phyloP scores from a whole-genome alignment of 2,113 vertebrate species.

The Mustelus asterias region DNA sequence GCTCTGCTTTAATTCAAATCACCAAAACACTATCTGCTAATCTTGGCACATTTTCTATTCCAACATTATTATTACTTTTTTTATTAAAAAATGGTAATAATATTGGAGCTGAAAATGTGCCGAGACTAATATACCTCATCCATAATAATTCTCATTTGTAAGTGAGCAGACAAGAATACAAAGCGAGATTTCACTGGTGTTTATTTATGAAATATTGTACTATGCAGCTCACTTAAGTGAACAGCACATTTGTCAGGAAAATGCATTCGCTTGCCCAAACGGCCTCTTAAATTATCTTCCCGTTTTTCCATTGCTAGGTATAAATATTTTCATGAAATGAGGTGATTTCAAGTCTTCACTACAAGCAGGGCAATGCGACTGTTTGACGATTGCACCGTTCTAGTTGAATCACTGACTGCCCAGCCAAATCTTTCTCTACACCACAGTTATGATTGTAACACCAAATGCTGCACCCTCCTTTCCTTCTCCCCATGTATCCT shows the following conservation, averaged over 20 bases:
- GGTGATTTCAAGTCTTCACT: background rate
- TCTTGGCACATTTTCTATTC: background rate
- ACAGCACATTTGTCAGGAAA: background rate
- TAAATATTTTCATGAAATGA: background rate
- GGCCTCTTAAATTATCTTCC: background rate
- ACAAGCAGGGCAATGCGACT: background rate
- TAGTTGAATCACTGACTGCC: background rate
- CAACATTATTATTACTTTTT: no score
- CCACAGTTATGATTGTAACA: no score
- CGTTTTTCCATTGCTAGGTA: background rate
- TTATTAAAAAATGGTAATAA: no score
- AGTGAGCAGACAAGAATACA: background rate
- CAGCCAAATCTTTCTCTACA: background rate
- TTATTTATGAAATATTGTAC: background rate
- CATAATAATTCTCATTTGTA: background rate
- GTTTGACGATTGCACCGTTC: background rate
- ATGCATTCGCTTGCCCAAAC: background rate
- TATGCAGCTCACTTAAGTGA: background rate
- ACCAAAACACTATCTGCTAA: background rate
- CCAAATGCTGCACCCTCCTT: no score
- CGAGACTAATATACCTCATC: background rate
- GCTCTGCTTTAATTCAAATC: background rate
- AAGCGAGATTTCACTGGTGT: background rate
- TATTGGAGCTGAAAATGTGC: no score
- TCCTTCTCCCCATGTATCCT: no score